Percentiles rank a stretch among this genome's conserved stretches.
Evolutionary conservation across 2,888 invertebrate species (phyloP).

Genomic region (Argynnis bischoffii): DNA sequence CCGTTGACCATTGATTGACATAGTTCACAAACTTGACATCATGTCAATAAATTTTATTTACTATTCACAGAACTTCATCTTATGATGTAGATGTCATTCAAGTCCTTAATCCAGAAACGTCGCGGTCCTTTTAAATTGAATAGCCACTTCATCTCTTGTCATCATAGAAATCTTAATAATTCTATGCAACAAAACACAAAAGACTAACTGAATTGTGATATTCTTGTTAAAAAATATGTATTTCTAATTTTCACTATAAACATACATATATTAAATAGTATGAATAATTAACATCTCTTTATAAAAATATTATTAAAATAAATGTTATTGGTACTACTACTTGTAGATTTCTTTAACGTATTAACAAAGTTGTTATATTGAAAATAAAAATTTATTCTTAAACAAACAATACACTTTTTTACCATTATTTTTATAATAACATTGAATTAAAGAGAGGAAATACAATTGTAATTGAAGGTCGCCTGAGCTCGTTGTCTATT

Average conservation of each 20-base stretch:
- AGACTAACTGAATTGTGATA: constrained; percentile 3
- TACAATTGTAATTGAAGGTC: constrained; percentile 35
- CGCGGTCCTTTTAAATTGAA: constrained; percentile 41
- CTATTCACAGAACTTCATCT: constrained; percentile 58
- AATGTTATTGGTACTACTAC: too few species aligned
- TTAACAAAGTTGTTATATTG: background rate
- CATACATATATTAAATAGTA: background rate
- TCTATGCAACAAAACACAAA: constrained; percentile 27
- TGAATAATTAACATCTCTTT: background rate
- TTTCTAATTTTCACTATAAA: background rate
- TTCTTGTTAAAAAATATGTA: constrained; percentile 7
- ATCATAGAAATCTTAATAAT: constrained; percentile 37
- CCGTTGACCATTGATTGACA: constrained; percentile 78
- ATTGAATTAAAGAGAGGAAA: constrained; percentile 33
- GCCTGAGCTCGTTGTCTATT: constrained; percentile 29
- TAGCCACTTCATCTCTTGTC: constrained; percentile 45
- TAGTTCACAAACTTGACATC: constrained; percentile 57
- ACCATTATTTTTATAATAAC: constrained; percentile 18
- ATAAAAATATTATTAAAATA: background rate
- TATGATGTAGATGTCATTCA: constrained; percentile 60
- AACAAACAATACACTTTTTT: constrained; percentile 1
- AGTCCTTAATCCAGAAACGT: constrained; percentile 24
- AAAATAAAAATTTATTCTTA: background rate
- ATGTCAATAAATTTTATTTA: constrained; percentile 57
- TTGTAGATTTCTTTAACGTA: too few species aligned